Evolutionary conservation across 2,113 vertebrate species (phyloP).

Genomic region (Odocoileus virginianus): DNA sequence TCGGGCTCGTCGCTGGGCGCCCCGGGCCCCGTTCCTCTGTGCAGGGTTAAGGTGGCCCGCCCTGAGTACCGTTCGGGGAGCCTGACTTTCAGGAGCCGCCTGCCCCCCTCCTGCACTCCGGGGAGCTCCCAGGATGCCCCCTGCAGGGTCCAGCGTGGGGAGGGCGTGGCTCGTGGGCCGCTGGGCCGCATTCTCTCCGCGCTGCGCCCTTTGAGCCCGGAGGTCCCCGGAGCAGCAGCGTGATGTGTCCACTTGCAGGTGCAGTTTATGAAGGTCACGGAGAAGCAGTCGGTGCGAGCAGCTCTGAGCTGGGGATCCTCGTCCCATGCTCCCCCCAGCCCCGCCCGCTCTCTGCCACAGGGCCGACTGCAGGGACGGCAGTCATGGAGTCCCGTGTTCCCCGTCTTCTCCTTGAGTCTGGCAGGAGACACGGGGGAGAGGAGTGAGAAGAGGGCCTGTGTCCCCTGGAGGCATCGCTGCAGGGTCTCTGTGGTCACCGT

Average conservation of each 20-base stretch:
- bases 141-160: background rate
- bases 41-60: too few species aligned
- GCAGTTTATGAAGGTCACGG: rapidly evolving
- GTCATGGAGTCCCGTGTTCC: rapidly evolving
- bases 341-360: rapidly evolving
- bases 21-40: rapidly evolving
- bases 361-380: rapidly evolving
- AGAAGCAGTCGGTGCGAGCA: rapidly evolving
- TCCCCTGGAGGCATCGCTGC: rapidly evolving
- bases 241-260: background rate
- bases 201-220: rapidly evolving
- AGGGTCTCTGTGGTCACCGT: rapidly evolving
- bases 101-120: rapidly evolving
- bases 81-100: too few species aligned
- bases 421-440: rapidly evolving
- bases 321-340: rapidly evolving
- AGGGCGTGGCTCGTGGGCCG: rapidly evolving
- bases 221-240: background rate
- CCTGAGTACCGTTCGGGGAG: background rate
- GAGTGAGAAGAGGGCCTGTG: rapidly evolving
- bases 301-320: background rate
- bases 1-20: background rate
- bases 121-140: rapidly evolving
- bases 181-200: rapidly evolving
- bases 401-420: rapidly evolving